Conservation (phyloP, 35 echinoderm and acorn worm genomes). For the Holothuria glaberrima region DNA sequence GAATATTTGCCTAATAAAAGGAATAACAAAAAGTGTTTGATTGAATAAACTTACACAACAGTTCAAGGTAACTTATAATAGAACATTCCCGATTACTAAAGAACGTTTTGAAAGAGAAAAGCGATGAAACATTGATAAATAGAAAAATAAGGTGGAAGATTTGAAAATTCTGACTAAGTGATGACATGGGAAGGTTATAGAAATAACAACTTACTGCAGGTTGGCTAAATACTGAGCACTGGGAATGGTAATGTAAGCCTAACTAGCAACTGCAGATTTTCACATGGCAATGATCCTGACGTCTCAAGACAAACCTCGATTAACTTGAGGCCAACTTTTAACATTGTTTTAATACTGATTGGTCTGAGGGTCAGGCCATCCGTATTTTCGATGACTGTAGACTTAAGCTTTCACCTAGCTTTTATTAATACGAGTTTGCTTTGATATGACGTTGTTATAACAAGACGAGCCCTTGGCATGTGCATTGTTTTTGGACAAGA, state of each 20-base stretch:
- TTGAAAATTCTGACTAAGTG: neutral
- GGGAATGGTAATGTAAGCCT: neutral
- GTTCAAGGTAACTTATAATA: neutral
- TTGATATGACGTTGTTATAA: neutral
- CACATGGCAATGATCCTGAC: neutral
- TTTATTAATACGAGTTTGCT: conserved; percentile 16
- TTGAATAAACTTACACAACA: conserved; percentile 29
- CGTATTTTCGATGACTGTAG: neutral
- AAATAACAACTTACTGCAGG: neutral
- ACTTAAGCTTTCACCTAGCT: neutral
- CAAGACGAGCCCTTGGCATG: neutral
- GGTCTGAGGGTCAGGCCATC: conserved; percentile 1
- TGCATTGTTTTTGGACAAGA: neutral
- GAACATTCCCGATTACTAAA: neutral
- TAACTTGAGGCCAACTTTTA: neutral
- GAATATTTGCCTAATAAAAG: neutral
- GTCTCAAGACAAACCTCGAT: conserved; percentile 11
- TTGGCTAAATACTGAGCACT: neutral
- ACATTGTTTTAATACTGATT: conserved; percentile 11
- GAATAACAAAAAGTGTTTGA: neutral
- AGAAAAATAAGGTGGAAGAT: neutral
- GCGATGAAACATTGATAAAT: neutral
- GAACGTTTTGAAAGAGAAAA: neutral
- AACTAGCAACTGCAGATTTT: conserved; percentile 1
- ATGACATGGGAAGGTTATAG: neutral